phyloP scores from a whole-genome alignment of 2,797 vertebrate genomes.

The Labeo calbasu region DNA sequence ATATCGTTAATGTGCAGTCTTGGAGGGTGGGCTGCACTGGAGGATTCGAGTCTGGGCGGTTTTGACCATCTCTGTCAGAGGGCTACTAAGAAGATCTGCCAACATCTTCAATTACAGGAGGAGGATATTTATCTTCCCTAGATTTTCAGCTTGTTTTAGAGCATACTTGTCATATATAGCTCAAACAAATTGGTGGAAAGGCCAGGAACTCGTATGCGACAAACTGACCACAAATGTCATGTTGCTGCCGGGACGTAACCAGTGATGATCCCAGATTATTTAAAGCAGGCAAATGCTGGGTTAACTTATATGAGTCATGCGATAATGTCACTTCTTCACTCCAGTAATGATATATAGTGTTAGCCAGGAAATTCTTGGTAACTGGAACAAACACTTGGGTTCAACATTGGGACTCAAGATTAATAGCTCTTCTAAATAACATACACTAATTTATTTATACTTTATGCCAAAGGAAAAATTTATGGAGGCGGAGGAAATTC shows the following conservation, averaged over 20 bases:
- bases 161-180: not conserved
- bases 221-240: constrained; percentile 23
- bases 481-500: constrained; percentile 41
- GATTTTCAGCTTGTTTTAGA: not conserved
- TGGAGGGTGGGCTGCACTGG: not conserved
- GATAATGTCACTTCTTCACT: constrained; percentile 15
- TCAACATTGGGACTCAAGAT: constrained; percentile 1
- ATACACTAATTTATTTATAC: constrained; percentile 23
- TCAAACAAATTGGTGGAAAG: constrained; percentile 16
- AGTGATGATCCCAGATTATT: constrained; percentile 18
- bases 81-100: not conserved
- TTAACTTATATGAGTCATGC: constrained; percentile 13
- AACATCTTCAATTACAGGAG: constrained; percentile 1
- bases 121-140: not conserved
- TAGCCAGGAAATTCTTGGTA: constrained; percentile 46
- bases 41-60: not conserved
- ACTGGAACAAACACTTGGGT: constrained; percentile 43
- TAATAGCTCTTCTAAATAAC: constrained; percentile 41
- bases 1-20: not conserved
- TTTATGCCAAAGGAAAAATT: constrained; percentile 29
- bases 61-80: not conserved
- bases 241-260: not conserved
- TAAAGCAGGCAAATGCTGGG: constrained; percentile 18
- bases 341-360: constrained; percentile 29
- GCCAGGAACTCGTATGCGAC: not conserved